These are phyloP conservation scores for Turritopsis dohrnii DNA, from an alignment of 30 jellyfish, hydroid and myxozoan species.

Conservation along the genomic window DNA sequence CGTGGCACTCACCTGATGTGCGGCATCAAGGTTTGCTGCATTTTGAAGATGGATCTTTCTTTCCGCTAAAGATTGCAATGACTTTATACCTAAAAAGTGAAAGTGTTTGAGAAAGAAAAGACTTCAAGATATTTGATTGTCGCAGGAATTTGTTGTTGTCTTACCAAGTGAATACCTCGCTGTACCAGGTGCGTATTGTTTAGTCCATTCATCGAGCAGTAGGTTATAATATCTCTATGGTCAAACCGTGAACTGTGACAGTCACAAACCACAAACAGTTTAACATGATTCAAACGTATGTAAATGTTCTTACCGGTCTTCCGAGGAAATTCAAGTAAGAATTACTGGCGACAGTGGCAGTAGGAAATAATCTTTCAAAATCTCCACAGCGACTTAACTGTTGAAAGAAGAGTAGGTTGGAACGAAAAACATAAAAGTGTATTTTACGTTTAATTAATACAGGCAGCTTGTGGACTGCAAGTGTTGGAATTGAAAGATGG, in stretches of 20 bases:
- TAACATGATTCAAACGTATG: background rate
- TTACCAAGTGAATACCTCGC: conserved; percentile 28
- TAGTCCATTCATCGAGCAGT: conserved; percentile 55
- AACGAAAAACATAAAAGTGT: background rate
- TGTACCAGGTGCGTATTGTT: conserved; percentile 30
- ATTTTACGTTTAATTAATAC: background rate
- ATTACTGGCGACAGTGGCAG: conserved; percentile 5
- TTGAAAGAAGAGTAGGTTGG: background rate
- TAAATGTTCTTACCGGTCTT: conserved; percentile 33
- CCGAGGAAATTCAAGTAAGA: conserved; percentile 26
- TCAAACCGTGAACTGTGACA: background rate
- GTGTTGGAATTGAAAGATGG: background rate
- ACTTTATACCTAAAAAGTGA: background rate
- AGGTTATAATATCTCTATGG: conserved; percentile 40
- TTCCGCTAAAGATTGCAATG: background rate
- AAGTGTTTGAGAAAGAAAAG: background rate
- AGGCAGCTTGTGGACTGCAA: background rate
- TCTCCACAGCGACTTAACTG: conserved; percentile 41
- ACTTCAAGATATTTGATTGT: background rate
- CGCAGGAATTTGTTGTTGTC: background rate
- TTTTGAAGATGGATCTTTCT: background rate
- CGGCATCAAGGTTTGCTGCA: background rate
- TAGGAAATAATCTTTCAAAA: conserved; percentile 40
- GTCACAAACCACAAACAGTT: background rate
- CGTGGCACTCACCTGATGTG: conserved; percentile 1